Evolutionary conservation across 2,888 invertebrate genomes (phyloP).

Genomic region (Ormyrus pomaceus): DNA sequence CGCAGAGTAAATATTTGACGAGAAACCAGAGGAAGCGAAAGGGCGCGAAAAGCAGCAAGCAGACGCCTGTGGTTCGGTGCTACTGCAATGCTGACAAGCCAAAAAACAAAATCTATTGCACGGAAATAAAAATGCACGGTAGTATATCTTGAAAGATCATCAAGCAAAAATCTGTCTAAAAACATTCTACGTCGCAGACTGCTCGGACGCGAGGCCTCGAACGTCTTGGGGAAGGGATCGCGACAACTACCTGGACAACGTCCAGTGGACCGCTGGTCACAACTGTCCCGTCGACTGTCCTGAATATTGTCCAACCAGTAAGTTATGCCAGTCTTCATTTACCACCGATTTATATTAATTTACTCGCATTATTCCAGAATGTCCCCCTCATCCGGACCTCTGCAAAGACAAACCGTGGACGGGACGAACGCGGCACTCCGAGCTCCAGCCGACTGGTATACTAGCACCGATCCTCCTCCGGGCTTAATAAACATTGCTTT

Average conservation of each 20-base stretch:
- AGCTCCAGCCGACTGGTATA: too few relatives aligned
- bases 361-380: too few relatives aligned
- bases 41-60: constrained; percentile 1
- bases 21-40: not conserved
- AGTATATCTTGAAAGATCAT: too few relatives aligned
- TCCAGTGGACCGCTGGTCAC: constrained; percentile 1
- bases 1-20: not conserved
- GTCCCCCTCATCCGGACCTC: too few relatives aligned
- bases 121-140: not conserved
- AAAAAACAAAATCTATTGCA: not conserved
- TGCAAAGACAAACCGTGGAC: too few relatives aligned
- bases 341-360: too few relatives aligned
- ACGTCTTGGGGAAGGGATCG: constrained; percentile 27
- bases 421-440: too few relatives aligned
- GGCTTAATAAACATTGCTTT: too few relatives aligned
- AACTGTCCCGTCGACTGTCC: constrained; percentile 14
- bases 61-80: constrained; percentile 23
- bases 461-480: too few relatives aligned
- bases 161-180: too few relatives aligned
- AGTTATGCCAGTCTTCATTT: too few relatives aligned
- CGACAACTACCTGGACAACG: constrained; percentile 24
- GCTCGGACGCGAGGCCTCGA: constrained; percentile 15
- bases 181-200: not conserved
- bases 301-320: not conserved
- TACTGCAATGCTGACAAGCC: constrained; percentile 27